Conservation (phyloP, 2,797 vertebrate species). For the Tenualosa thibaudeaui region DNA sequence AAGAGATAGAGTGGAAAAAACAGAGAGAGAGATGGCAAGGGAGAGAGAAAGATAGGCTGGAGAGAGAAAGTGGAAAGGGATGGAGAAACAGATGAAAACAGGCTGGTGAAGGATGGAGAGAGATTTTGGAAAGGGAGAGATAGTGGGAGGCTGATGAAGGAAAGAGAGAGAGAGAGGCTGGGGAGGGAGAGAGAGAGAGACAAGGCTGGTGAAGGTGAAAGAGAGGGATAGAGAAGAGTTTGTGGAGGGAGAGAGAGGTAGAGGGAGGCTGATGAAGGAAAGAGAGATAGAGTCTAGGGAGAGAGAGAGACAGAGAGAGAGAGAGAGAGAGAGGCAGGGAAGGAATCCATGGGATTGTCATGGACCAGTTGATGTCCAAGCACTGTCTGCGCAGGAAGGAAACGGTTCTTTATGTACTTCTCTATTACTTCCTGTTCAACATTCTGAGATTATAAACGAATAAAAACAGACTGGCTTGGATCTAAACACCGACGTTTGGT, state of each 20-base stretch:
- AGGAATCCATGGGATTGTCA: slow-evolving; percentile 49
- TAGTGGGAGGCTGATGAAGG: no score
- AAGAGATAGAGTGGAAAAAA: not conserved
- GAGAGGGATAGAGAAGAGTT: no score
- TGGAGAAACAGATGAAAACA: no score
- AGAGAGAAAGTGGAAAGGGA: no score
- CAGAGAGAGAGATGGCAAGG: not conserved
- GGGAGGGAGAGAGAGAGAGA: not conserved
- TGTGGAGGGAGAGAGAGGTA: not conserved
- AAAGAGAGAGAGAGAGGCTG: no score
- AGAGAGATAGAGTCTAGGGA: slow-evolving; percentile 18
- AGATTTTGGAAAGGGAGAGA: no score
- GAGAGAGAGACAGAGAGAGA: not conserved
- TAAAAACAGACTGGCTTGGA: slow-evolving; percentile 62
- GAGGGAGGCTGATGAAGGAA: no score
- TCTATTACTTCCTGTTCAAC: slow-evolving; percentile 79
- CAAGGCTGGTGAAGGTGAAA: not conserved
- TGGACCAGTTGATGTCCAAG: slow-evolving; percentile 62
- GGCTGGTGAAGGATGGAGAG: no score
- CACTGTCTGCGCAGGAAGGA: slow-evolving; percentile 74
- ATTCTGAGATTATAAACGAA: slow-evolving; percentile 74
- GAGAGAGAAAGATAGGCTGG: not conserved
- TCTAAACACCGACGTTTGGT: slow-evolving; percentile 70
- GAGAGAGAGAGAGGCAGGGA: slow-evolving; percentile 6
- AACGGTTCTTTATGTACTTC: slow-evolving; percentile 68